Base-by-base conservation (phyloP, 2,888 invertebrate species). In the Apantesis nais region DNA sequence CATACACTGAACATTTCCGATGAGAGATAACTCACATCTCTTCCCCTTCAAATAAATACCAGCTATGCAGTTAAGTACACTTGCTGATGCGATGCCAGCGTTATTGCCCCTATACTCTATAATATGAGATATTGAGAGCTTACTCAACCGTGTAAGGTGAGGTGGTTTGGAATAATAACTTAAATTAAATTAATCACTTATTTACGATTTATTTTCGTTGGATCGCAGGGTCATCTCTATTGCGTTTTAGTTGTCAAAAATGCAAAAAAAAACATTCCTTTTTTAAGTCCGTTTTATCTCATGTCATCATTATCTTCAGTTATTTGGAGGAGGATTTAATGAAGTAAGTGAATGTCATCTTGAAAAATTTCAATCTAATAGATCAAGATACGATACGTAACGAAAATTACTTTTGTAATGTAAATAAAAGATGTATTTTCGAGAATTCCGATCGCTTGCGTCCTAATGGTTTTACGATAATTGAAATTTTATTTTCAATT, bases 21-120 rank as follows among this genome's bases (percentile, higher is more conserved):
- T 66, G 52, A 14, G 25, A 52, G 65, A 66, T 66, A 66, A 11
- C 52, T 66, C 65, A 37, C 25, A 52, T 65, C 14, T 48, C 25
- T 58, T 58, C 29, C 25, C 29, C 58, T 29, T 58, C 29, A 58
- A 29, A 58, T 29, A 29, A 58, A 58, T 29, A 58, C 14, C 4
- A 58, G 29, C 58, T 16, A 29, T 58, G 58, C 14, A 12, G 16
- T 58, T 29, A 16, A 16, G n/a, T 22, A 48, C 22, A 58, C 58
- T 58, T 58, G 58, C 29, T 58, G 58, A 29, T 29, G 25, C 25
- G 25, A 25, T 58, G 58, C 25, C 29, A 29, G 29, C 29, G 16
- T 14, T 55, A 29, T 29, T 7, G 0, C 29, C 1, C 29, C n/a
- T 52, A 11, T n/a, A 22, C 16, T n/a, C n/a, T n/a, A 44, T 44